These are phyloP conservation scores for Temnothorax rugatulus DNA, from an alignment of 2,888 invertebrate species.

Conservation along the genomic window DNA sequence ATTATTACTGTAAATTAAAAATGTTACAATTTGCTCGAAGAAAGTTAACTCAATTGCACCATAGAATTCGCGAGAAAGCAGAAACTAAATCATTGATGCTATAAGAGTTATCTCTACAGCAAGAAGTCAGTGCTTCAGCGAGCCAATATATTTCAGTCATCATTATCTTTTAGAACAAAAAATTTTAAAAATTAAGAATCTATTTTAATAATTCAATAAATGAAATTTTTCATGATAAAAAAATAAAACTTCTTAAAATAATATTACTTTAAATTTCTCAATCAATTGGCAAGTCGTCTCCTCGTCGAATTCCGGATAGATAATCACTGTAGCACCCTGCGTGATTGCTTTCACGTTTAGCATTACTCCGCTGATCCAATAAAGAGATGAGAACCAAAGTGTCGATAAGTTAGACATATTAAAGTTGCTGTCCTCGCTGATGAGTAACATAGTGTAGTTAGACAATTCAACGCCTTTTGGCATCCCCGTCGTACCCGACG, in stretches of 20 bases:
- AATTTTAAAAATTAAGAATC: background rate
- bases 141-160: background rate
- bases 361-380: constrained; percentile 80
- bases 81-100: background rate
- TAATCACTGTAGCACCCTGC: constrained; percentile 61
- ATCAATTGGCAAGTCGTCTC: constrained; percentile 74
- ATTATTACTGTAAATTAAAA: background rate
- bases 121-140: background rate
- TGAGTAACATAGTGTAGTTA: constrained; percentile 68
- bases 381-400: constrained; percentile 77
- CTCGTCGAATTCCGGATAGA: constrained; percentile 75
- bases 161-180: background rate
- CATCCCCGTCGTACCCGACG: constrained; percentile 82
- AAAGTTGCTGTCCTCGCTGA: background rate
- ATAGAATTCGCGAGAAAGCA: background rate
- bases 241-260: background rate
- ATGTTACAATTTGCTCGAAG: background rate
- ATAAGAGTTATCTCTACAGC: background rate
- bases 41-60: background rate
- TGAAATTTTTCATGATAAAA: too few relatives aligned
- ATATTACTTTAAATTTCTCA: constrained; percentile 80
- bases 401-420: background rate
- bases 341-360: constrained; percentile 63
- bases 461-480: constrained; percentile 80
- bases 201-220: background rate